A percentile compares a stretch with the other conserved stretches of the same genome.
phyloP scores from a whole-genome alignment of 2,888 invertebrate genomes.

The Leuctra nigra region DNA sequence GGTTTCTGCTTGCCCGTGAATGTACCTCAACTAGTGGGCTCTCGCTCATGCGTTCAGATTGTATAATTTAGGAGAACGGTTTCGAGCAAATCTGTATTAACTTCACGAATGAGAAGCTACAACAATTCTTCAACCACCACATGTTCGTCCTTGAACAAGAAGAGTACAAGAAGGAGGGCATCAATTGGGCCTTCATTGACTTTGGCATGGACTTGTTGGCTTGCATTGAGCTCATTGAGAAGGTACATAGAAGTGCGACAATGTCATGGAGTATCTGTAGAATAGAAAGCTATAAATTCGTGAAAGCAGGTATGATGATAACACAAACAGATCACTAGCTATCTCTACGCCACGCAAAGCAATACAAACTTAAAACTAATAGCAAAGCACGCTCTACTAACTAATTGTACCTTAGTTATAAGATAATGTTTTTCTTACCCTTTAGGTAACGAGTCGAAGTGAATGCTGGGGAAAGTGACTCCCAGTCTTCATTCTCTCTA shows the following conservation, averaged over 20 bases:
- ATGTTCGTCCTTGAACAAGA: conserved; percentile 98
- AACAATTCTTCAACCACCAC: conserved; percentile 98
- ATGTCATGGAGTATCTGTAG: not conserved
- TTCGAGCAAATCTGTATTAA: conserved; percentile 98
- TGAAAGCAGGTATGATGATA: not conserved
- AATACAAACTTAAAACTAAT: too few species aligned
- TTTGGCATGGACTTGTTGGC: conserved; percentile 95
- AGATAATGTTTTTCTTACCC: too few species aligned
- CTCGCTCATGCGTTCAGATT: not conserved
- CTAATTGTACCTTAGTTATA: too few species aligned
- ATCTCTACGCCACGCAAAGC: too few species aligned
- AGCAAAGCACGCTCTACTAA: too few species aligned
- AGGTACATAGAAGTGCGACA: conserved; percentile 54
- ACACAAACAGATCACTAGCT: too few species aligned
- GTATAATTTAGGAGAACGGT: conserved; percentile 66
- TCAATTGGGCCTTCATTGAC: conserved; percentile 94
- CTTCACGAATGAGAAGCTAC: conserved; percentile 96
- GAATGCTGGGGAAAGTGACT: too few species aligned
- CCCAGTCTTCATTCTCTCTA: too few species aligned
- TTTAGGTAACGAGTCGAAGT: too few species aligned
- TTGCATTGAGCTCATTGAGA: conserved; percentile 93
- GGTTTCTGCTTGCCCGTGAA: not conserved
- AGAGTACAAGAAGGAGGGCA: conserved; percentile 91
- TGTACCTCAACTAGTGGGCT: too few species aligned
- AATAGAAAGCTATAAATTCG: not conserved